Evolutionary conservation across 2,113 vertebrate genomes (phyloP), one percentile per base, ranked within the genome.

Genomic region (Salminus brasiliensis): DNA sequence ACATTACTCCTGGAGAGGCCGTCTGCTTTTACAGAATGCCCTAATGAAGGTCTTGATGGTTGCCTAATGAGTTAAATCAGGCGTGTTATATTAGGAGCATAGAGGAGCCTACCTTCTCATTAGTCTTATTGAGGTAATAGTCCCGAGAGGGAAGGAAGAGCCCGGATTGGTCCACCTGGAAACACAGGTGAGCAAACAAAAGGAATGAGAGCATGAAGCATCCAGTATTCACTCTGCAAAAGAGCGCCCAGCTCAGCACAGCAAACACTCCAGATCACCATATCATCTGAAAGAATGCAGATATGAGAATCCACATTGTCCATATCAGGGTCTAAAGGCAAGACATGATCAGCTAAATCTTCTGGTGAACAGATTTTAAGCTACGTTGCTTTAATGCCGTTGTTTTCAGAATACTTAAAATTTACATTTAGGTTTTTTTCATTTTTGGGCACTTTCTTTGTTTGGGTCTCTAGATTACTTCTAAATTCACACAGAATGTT

Each of bases 91-190:
- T 6, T 21, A 67, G 4, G 9, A 13, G 5, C 6, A 52, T 36
- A 68, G 74, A 25, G 21, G n/a, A 63, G 12, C 29, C 9, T 29
- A 98, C 98, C 95, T 96, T 98, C 86, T 96, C 96, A 2, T 99
- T 98, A 88, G 97, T 97, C 90, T 93, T 97, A 89, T 99, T 98
- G 85, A 99, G 92, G 90, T 99, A 99, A 93, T 99, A 99, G 87
- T 99, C 98, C 60, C 97, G 93, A 49, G 98, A 99, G 0, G 98
- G 98, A 52, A 99, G 93, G 86, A 97, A 97, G 53, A 99, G 94
- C 45, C 97, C 97, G 0, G 98, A 97, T 82, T 99, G 98, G 88
- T 99, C 98, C 87, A 98, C 95, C 98, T 99, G 72, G 18, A n/a
- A 84, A 72, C 36, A 67, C 62, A 83, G 25, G 23, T 70, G n/a